These are phyloP conservation scores for Bombus pascuorum DNA, from an alignment of 1,140 invertebrate genomes.

Conservation along the genomic window DNA sequence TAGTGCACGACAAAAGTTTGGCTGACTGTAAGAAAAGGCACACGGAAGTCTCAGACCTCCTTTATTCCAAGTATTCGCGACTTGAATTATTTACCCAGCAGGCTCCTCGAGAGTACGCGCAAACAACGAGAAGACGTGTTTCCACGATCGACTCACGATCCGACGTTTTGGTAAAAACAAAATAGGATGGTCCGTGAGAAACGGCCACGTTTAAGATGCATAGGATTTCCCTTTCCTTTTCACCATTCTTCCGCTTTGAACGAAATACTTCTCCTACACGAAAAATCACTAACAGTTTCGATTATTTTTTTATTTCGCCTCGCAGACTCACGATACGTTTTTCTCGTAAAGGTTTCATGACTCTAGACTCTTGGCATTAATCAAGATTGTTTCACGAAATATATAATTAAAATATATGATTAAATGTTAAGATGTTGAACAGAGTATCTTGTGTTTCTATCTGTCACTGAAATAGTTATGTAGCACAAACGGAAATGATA, in stretches of 20 bases:
- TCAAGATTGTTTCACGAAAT: neutral
- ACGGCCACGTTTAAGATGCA: constrained; percentile 25
- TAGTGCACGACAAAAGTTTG: constrained; percentile 14
- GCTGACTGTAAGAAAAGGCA: constrained; percentile 28
- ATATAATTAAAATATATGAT: neutral
- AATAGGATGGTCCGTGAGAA: constrained; percentile 31
- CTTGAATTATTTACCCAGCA: constrained; percentile 62
- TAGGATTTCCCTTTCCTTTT: constrained; percentile 24
- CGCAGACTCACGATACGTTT: no score
- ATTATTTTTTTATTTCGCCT: neutral
- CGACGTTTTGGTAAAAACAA: constrained; percentile 32
- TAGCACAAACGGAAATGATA: neutral
- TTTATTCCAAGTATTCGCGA: constrained; percentile 61
- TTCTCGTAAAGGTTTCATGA: no score
- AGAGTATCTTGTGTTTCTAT: neutral
- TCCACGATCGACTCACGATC: constrained; percentile 47
- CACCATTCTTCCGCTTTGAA: no score
- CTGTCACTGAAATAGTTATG: neutral
- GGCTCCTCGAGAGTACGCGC: constrained; percentile 16
- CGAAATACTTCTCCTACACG: neutral
- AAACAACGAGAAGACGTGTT: constrained; percentile 49
- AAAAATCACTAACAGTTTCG: neutral
- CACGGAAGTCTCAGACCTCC: constrained; percentile 43
- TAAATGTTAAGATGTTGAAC: neutral
- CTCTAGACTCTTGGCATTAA: neutral